Evolutionary conservation across 2,113 vertebrate genomes (phyloP).

Genomic region (Pipa parva): DNA sequence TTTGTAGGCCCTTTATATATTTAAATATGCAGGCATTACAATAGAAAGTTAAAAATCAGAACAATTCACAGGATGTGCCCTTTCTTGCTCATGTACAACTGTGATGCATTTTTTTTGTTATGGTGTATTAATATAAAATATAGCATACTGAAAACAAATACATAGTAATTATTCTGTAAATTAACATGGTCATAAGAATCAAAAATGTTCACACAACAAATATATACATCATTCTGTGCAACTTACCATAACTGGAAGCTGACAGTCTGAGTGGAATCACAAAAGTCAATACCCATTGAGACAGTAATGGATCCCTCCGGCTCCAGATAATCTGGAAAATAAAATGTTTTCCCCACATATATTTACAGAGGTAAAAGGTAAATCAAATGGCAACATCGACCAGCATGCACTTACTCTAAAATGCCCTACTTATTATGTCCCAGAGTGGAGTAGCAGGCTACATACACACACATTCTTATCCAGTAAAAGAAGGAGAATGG

Average conservation of each 20-base stretch:
- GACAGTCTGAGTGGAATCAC: slow-evolving; percentile 90
- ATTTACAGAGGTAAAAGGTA: slow-evolving; percentile 35
- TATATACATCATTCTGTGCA: no score
- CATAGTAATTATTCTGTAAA: background rate
- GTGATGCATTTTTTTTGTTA: no score
- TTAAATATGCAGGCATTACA: no score
- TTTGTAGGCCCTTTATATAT: no score
- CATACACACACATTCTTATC: slow-evolving; percentile 1
- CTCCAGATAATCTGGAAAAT: slow-evolving; percentile 77
- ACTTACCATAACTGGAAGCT: slow-evolving; percentile 94
- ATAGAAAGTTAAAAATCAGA: no score
- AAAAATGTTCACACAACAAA: background rate
- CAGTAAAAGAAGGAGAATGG: slow-evolving; percentile 22
- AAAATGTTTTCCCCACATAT: slow-evolving; percentile 54
- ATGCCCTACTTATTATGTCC: slow-evolving; percentile 26
- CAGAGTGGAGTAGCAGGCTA: slow-evolving; percentile 12
- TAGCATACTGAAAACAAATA: no score
- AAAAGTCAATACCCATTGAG: slow-evolving; percentile 91
- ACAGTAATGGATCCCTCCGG: slow-evolving; percentile 77
- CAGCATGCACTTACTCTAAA: slow-evolving; percentile 30
- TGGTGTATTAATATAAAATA: no score
- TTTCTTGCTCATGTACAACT: no score
- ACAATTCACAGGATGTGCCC: no score
- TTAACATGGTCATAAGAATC: slow-evolving; percentile 1
- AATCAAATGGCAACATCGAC: slow-evolving; percentile 26